These are phyloP conservation scores for Dendrolimus punctatus DNA, from an alignment of 1,140 invertebrate species.

Conservation along the genomic window DNA sequence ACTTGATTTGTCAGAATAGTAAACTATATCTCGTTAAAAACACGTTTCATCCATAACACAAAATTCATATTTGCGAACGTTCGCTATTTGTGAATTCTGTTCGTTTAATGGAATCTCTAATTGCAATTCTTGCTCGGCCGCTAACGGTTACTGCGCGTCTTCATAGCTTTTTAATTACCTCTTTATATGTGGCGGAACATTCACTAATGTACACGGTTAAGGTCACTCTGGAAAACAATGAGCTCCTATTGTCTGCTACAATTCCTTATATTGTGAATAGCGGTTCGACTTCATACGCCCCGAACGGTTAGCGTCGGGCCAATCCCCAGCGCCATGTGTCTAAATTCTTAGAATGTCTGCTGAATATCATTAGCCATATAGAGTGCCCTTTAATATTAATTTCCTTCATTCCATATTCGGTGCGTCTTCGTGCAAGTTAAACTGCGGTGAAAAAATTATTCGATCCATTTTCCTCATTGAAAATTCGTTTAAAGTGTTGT, in stretches of 20 bases:
- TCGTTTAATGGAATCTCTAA: slow-evolving; percentile 18
- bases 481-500: slow-evolving; percentile 21
- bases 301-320: slow-evolving; percentile 8
- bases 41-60: background rate
- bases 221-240: slow-evolving; percentile 45
- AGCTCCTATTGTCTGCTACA: slow-evolving; percentile 43
- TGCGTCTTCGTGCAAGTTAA: background rate
- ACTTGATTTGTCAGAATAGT: slow-evolving; percentile 12
- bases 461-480: slow-evolving; percentile 6
- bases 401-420: slow-evolving; percentile 7
- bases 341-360: slow-evolving; percentile 57
- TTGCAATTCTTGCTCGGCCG: slow-evolving; percentile 27
- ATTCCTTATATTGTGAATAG: slow-evolving; percentile 57
- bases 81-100: background rate
- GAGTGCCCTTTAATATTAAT: slow-evolving; percentile 37
- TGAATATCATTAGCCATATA: slow-evolving; percentile 47
- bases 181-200: slow-evolving; percentile 48
- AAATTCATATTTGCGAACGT: background rate
- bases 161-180: slow-evolving; percentile 61
- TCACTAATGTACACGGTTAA: slow-evolving; percentile 49
- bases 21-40: slow-evolving; percentile 8
- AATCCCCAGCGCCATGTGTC: slow-evolving; percentile 22
- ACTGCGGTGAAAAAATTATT: slow-evolving; percentile 2
- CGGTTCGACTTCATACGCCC: slow-evolving; percentile 48
- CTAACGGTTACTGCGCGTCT: slow-evolving; percentile 14